Conservation (phyloP, 2,113 vertebrate species). For the Heterocephalus glaber region DNA sequence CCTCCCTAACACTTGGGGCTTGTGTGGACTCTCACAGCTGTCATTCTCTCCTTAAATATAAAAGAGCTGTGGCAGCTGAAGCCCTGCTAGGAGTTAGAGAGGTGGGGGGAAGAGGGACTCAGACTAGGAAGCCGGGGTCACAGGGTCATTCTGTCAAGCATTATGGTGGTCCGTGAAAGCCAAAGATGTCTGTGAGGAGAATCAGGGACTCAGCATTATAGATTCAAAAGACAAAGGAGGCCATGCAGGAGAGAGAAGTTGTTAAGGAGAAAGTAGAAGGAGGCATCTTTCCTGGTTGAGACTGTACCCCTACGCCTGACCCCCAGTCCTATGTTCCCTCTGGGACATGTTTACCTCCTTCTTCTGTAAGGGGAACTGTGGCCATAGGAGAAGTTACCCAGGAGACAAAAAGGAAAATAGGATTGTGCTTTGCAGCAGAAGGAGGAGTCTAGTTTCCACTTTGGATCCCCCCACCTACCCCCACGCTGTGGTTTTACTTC, state of each 20-base stretch:
- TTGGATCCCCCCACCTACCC: neutral
- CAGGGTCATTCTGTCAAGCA: neutral
- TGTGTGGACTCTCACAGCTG: constrained; percentile 45
- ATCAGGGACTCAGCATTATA: neutral
- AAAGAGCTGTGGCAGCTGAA: neutral
- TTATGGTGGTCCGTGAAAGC: neutral
- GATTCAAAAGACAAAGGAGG: neutral
- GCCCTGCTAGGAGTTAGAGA: neutral
- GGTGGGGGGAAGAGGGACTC: neutral
- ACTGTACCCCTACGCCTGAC: neutral
- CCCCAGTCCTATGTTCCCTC: neutral
- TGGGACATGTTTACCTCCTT: neutral
- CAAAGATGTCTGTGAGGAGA: neutral
- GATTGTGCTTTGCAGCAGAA: neutral
- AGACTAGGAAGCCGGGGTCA: neutral
- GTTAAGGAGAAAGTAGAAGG: neutral
- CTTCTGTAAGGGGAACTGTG: neutral
- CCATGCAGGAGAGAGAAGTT: neutral
- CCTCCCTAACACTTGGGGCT: constrained; percentile 22
- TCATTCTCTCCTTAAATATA: constrained; percentile 63
- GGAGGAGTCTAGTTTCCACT: neutral
- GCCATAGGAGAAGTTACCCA: neutral
- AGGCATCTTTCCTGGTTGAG: neutral
- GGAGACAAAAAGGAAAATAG: neutral
- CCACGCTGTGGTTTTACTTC: neutral